Evolutionary conservation across 1,140 invertebrate genomes (phyloP).

Genomic region (Homarus americanus): DNA sequence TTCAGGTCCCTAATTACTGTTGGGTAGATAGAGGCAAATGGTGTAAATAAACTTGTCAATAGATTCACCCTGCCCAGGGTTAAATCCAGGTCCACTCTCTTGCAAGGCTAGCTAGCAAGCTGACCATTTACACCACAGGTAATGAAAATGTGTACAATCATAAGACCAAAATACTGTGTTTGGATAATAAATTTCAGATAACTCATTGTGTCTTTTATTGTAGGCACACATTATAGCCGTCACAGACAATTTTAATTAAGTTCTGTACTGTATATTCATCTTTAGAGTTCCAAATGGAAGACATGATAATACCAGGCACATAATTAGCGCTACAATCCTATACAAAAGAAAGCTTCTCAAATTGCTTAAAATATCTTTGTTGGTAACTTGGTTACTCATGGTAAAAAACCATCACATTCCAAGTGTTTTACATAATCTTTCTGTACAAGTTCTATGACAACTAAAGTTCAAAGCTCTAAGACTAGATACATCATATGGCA

Average conservation of each 20-base stretch:
- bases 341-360: slow-evolving; percentile 13
- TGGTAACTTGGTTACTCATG: neutral
- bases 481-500: neutral
- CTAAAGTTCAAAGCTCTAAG: neutral
- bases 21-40: no score
- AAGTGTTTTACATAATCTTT: neutral
- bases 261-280: slow-evolving; percentile 2
- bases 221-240: slow-evolving; percentile 25
- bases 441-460: neutral
- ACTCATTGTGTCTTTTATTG: slow-evolving; percentile 15
- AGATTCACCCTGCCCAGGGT: no score
- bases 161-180: no score
- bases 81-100: no score
- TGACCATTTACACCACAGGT: no score
- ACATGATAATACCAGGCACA: slow-evolving; percentile 35
- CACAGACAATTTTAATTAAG: neutral
- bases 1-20: no score
- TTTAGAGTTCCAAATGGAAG: slow-evolving; percentile 14
- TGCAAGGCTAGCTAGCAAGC: no score
- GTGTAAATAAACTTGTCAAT: no score
- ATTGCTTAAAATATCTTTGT: slow-evolving; percentile 9
- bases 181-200: neutral
- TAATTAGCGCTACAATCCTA: slow-evolving; percentile 17
- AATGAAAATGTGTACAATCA: no score
- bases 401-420: neutral